These are phyloP conservation scores for Autographa pulchrina DNA, from an alignment of 2,888 invertebrate species.

Conservation along the genomic window DNA sequence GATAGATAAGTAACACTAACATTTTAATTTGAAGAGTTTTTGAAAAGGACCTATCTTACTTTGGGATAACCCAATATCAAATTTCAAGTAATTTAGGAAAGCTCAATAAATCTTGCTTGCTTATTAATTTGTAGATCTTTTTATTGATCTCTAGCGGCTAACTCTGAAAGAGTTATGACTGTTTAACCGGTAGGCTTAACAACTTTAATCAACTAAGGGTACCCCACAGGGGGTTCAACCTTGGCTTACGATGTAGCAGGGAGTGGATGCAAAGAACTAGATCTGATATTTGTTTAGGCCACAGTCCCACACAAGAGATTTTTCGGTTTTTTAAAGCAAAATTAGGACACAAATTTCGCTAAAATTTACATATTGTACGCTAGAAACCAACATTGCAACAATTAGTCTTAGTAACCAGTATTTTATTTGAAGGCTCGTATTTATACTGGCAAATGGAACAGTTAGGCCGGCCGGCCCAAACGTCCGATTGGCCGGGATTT, in stretches of 20 bases:
- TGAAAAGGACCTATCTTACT: no score
- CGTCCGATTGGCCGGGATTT: constrained; percentile 84
- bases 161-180: constrained; percentile 3
- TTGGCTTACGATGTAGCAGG: neutral
- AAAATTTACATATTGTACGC: neutral
- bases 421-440: constrained; percentile 68
- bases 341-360: neutral
- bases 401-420: constrained; percentile 59
- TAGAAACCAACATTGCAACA: constrained; percentile 13
- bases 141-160: constrained; percentile 36
- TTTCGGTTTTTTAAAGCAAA: neutral
- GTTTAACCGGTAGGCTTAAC: neutral
- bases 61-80: no score
- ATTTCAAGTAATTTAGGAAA: no score
- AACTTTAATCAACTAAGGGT: constrained; percentile 3
- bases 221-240: neutral
- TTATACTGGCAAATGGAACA: constrained; percentile 76
- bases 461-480: constrained; percentile 69
- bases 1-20: no score
- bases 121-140: constrained; percentile 2
- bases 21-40: no score
- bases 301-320: neutral
- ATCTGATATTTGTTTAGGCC: neutral
- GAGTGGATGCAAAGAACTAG: neutral
- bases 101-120: neutral